Base-by-base conservation (phyloP, 2,888 invertebrate genomes). In the Lasioglossum vierecki region DNA sequence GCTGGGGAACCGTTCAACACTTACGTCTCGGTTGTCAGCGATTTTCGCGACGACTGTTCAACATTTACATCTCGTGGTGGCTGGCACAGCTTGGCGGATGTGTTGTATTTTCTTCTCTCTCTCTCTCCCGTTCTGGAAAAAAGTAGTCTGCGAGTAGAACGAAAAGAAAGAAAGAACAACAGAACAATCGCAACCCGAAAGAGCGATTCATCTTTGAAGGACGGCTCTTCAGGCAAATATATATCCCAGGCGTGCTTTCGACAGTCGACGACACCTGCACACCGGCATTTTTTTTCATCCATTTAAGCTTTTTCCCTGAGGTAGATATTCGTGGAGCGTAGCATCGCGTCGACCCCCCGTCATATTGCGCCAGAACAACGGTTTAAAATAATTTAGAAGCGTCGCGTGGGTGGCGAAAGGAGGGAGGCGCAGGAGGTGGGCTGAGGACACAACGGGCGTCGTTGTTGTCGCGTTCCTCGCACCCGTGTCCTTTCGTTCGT, bases 371-470 rank as follows among this genome's bases (percentile, higher is more conserved):
- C 75, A 79, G 85, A 63, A 87, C 85, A 85, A 91, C 88, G 84
- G 85, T 90, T 90, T 90, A 90, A 90, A 90, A 90, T 91, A 90
- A 90, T 90, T 90, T 89, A 89, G 86, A 86, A 83, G 81, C 85
- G 75, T n/a, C 68, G 44, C 66, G 72, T 71, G 78, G 68, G 8
- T 15, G 26, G n/a, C 53, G 73, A 39, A 60, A 39, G 76, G 76
- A 79, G 66, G 30, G 30, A 22, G 9, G 35, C 22, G 39, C 66
- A 22, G 66, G 63, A 63, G 63, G 30, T 18, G 30, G 57, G 30
- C 15, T 0, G 57, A 35, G 68, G 68, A 46, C 26, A 60, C 49
- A 74, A 63, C 84, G 85, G 80, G 60, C 63, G 70, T 57, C 68
- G 66, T 53, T 73, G 80, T 79, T 74, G 72, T 72, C 73, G 78